phyloP scores from a whole-genome alignment of 2,797 vertebrate species.

The Bryconaethiops microstoma region DNA sequence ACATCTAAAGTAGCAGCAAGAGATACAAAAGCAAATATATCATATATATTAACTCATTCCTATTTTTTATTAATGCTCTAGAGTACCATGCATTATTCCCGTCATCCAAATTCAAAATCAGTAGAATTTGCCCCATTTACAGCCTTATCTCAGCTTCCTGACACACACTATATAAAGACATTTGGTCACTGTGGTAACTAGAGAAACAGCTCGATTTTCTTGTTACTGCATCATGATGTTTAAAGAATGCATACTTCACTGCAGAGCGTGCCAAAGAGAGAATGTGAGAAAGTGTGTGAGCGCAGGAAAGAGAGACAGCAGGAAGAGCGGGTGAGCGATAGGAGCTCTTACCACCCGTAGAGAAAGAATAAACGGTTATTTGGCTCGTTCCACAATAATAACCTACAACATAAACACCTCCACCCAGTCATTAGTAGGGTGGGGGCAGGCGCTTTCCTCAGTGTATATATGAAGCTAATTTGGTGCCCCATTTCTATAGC shows the following conservation, averaged over 20 bases:
- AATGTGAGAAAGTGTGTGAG: not conserved
- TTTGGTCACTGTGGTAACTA: not conserved
- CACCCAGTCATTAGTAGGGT: conserved; percentile 57
- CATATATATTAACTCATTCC: no score
- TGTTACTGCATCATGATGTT: not conserved
- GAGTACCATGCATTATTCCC: not conserved
- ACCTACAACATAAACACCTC: conserved; percentile 58
- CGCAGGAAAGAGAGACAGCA: not conserved
- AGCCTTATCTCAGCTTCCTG: no score
- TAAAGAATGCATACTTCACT: not conserved
- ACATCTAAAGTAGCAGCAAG: no score
- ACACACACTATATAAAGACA: not conserved
- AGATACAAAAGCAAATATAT: no score
- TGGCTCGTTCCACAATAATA: conserved; percentile 57
- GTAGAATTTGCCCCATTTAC: no score
- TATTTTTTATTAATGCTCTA: no score
- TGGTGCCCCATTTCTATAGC: conserved; percentile 1
- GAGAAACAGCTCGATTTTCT: not conserved
- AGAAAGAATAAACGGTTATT: conserved; percentile 58
- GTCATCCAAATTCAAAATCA: not conserved
- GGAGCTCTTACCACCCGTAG: conserved; percentile 18
- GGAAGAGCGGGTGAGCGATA: not conserved
- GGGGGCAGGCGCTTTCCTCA: conserved; percentile 8
- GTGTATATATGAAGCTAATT: not conserved
- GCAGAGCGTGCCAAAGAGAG: not conserved